These are phyloP conservation scores for Budorcas taxicolor DNA, from an alignment of 2,113 vertebrate genomes.

Conservation along the genomic window DNA sequence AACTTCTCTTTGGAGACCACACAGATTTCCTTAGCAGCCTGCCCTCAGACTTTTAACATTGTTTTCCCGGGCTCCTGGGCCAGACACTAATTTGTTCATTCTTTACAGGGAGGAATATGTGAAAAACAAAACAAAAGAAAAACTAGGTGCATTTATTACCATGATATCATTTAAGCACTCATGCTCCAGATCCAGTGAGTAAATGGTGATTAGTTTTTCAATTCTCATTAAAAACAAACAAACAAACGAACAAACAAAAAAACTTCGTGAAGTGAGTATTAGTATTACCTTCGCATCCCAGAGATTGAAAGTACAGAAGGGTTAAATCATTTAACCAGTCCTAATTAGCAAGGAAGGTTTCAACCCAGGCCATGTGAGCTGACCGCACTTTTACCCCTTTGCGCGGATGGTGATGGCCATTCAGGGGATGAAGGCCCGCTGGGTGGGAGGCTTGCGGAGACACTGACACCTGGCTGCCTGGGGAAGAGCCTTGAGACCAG, in stretches of 20 bases:
- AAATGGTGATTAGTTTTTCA: not conserved
- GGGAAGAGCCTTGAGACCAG: not conserved
- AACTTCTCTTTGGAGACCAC: too few relatives aligned
- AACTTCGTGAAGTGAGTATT: not conserved
- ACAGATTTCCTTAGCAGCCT: not conserved
- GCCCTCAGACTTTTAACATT: not conserved
- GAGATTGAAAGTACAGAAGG: not conserved
- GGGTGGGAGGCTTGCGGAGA: not conserved
- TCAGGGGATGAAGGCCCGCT: rapidly evolving
- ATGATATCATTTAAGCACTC: not conserved
- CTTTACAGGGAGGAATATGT: not conserved
- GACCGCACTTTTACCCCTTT: not conserved
- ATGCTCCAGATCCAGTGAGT: not conserved
- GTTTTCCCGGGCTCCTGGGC: not conserved
- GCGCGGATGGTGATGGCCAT: not conserved
- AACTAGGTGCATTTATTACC: not conserved
- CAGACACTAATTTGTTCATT: not conserved
- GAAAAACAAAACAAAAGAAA: not conserved
- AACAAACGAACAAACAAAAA: not conserved
- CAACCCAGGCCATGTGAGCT: too few relatives aligned
- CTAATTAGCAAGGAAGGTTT: not conserved
- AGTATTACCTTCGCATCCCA: not conserved
- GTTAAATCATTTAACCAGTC: rapidly evolving
- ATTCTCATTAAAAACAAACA: not conserved
- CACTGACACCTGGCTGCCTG: rapidly evolving